Conservation (phyloP, 2,888 invertebrate genomes). For the Lithodes maja region DNA sequence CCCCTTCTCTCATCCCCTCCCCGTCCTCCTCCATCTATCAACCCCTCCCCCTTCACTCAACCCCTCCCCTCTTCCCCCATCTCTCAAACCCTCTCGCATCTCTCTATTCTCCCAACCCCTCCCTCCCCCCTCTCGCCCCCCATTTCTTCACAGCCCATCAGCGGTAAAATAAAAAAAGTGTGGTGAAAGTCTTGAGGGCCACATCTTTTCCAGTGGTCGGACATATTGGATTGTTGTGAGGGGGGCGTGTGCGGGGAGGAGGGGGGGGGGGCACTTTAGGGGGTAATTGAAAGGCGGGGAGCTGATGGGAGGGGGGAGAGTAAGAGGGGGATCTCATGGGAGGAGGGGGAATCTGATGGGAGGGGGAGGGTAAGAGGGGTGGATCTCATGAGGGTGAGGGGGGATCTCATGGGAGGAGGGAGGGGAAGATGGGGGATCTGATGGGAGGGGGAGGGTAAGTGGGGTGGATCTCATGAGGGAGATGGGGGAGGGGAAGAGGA, state of each 20-base stretch:
- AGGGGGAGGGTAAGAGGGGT: neutral
- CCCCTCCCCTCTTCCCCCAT: neutral
- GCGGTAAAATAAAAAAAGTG: neutral
- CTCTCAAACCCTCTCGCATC: neutral
- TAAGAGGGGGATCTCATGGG: neutral
- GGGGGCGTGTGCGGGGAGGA: slow-evolving; percentile 1
- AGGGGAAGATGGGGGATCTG: neutral
- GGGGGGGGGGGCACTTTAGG: neutral
- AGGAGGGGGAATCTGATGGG: slow-evolving; percentile 1
- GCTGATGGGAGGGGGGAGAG: neutral
- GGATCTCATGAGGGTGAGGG: slow-evolving; percentile 33
- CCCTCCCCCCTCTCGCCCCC: neutral
- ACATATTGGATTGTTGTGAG: slow-evolving; percentile 28
- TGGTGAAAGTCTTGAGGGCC: slow-evolving; percentile 8
- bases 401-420: slow-evolving; percentile 59
- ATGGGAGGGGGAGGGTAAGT: neutral
- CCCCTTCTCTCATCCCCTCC: neutral
- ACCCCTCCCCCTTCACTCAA: neutral
- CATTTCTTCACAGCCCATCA: slow-evolving; percentile 16
- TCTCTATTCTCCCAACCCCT: neutral
- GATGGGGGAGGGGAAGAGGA: neutral
- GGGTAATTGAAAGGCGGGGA: neutral
- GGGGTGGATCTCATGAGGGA: neutral
- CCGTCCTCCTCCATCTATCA: neutral
- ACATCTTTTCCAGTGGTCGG: neutral